phyloP scores from a whole-genome alignment of 2,113 vertebrate genomes.

The Amphiprion ocellaris region DNA sequence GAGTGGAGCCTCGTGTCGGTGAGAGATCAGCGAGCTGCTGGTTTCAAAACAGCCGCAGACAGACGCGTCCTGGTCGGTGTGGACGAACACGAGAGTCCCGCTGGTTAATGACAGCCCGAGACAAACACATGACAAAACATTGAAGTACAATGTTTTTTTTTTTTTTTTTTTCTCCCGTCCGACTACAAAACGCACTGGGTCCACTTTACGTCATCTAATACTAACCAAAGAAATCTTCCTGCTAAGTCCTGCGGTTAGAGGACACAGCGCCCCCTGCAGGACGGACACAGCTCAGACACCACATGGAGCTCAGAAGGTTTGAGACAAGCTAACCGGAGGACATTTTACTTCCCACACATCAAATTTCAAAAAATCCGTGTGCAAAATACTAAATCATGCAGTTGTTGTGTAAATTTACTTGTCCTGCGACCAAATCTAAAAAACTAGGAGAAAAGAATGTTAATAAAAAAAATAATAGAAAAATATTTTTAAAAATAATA shows the following conservation, averaged over 20 bases:
- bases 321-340: too few relatives aligned
- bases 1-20: not conserved
- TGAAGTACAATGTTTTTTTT: not conserved
- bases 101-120: slow-evolving; percentile 25
- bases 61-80: not conserved
- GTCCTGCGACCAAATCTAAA: too few relatives aligned
- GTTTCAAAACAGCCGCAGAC: slow-evolving; percentile 50
- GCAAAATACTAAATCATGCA: too few relatives aligned
- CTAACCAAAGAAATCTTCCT: not conserved
- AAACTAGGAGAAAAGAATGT: too few relatives aligned
- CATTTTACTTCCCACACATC: too few relatives aligned
- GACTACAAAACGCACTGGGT: slow-evolving; percentile 1
- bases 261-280: slow-evolving; percentile 49
- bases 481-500: too few relatives aligned
- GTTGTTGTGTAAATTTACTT: too few relatives aligned
- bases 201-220: slow-evolving; percentile 10
- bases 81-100: not conserved
- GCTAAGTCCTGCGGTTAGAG: not conserved
- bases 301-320: too few relatives aligned
- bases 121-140: slow-evolving; percentile 43
- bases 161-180: not conserved
- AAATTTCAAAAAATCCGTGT: too few relatives aligned
- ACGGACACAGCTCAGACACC: too few relatives aligned
- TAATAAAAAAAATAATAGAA: too few relatives aligned
- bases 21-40: not conserved